Percentiles rank a stretch among this genome's conserved stretches.
phyloP scores from a whole-genome alignment of 2,113 vertebrate genomes.

The Laticauda colubrina region DNA sequence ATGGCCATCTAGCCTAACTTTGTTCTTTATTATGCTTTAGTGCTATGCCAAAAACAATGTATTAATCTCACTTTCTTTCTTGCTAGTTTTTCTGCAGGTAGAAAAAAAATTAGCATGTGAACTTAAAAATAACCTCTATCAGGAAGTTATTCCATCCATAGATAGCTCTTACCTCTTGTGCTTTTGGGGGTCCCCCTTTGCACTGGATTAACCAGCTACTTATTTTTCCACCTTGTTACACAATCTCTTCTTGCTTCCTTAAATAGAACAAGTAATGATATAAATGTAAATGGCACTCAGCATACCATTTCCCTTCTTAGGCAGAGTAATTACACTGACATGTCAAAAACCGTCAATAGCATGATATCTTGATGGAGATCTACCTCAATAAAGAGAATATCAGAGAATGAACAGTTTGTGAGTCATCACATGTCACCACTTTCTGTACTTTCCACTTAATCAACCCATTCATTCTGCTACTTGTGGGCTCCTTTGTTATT shows the following conservation, averaged over 20 bases:
- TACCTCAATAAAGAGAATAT: background rate
- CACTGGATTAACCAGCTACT: background rate
- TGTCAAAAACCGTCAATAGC: background rate
- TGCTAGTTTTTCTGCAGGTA: background rate
- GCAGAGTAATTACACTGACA: background rate
- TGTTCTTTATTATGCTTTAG: background rate
- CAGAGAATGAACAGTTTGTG: slow-evolving; percentile 4
- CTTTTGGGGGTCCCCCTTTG: background rate
- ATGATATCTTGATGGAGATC: slow-evolving; percentile 3
- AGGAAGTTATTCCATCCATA: background rate
- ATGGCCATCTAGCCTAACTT: background rate
- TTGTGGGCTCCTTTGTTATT: slow-evolving; percentile 4
- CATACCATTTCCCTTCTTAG: background rate
- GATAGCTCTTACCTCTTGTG: background rate
- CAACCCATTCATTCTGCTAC: background rate
- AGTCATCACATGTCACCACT: background rate
- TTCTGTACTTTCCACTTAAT: slow-evolving; percentile 21
- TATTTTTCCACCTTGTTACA: background rate
- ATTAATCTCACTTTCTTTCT: background rate
- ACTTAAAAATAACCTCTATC: background rate
- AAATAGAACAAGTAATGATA: background rate
- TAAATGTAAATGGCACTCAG: background rate
- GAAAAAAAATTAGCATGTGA: background rate
- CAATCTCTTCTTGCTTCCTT: background rate
- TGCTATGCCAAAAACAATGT: background rate